These are phyloP conservation scores for Chrysogorgia sp. DNA, from an alignment of 92 coral and sea anemone species.

Conservation along the genomic window DNA sequence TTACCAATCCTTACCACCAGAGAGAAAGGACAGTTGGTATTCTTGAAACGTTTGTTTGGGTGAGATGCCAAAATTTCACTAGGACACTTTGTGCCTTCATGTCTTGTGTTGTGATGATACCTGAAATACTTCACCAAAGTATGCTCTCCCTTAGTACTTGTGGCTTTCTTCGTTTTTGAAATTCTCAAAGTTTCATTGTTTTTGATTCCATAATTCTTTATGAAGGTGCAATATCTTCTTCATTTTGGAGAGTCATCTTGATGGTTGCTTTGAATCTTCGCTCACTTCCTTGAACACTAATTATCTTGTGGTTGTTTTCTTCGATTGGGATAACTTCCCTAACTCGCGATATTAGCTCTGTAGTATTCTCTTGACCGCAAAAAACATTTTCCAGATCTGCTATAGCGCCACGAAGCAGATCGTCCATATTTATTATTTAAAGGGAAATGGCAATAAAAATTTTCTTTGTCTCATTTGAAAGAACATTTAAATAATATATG, in stretches of 20 bases:
- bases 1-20: neutral
- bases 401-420: slow-evolving; percentile 2
- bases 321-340: neutral
- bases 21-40: slow-evolving; percentile 29
- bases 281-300: neutral
- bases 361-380: slow-evolving; percentile 17
- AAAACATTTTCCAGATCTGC: neutral
- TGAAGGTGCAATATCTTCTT: slow-evolving; percentile 8
- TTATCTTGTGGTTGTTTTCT: neutral
- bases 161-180: neutral
- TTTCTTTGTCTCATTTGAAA: no score
- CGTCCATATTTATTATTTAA: slow-evolving; percentile 23
- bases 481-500: no score
- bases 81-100: slow-evolving; percentile 22
- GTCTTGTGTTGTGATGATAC: slow-evolving; percentile 22
- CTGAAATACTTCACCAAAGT: neutral
- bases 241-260: neutral
- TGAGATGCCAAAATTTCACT: neutral
- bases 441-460: no score
- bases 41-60: slow-evolving; percentile 21
- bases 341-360: slow-evolving; percentile 9
- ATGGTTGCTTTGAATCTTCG: slow-evolving; percentile 11
- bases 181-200: slow-evolving; percentile 10
- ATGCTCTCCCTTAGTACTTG: neutral
- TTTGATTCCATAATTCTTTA: slow-evolving; percentile 8